Conservation (phyloP, 2,113 vertebrate genomes). For the Garra rufa region DNA sequence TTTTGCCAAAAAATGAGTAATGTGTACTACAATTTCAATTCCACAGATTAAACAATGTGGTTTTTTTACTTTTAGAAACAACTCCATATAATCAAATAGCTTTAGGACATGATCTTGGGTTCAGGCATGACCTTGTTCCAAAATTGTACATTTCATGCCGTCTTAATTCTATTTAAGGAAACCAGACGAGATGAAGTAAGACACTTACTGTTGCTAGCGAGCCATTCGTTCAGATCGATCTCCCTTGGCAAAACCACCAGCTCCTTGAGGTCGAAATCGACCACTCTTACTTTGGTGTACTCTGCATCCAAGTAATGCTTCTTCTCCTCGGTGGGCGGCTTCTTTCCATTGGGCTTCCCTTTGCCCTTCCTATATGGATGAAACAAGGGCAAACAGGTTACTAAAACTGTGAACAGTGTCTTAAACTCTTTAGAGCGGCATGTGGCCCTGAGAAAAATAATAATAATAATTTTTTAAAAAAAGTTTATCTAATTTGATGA, state of each 20-base stretch:
- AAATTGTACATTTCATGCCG: background rate
- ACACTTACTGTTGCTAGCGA: constrained; percentile 95
- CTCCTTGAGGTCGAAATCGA: constrained; percentile 94
- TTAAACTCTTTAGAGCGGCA: no score
- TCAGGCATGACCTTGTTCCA: no score
- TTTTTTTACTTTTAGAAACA: background rate
- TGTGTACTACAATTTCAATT: background rate
- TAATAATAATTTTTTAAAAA: background rate
- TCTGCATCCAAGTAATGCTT: constrained; percentile 94
- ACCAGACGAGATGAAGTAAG: background rate
- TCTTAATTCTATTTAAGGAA: background rate
- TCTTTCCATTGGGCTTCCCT: constrained; percentile 98
- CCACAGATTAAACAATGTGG: background rate
- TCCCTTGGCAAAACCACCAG: constrained; percentile 94
- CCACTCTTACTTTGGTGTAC: constrained; percentile 91
- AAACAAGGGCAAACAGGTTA: constrained; percentile 23
- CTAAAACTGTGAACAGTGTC: background rate
- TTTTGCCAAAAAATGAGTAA: background rate
- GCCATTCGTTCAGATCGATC: constrained; percentile 99
- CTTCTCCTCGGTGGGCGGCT: constrained; percentile 91
- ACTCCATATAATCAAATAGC: background rate
- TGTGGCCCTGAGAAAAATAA: no score
- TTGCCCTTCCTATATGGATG: constrained; percentile 90
- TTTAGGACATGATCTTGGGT: background rate
- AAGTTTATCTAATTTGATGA: background rate